Evolutionary conservation across 2,113 vertebrate genomes (phyloP).

Genomic region (Ptychochromis oligacanthus): DNA sequence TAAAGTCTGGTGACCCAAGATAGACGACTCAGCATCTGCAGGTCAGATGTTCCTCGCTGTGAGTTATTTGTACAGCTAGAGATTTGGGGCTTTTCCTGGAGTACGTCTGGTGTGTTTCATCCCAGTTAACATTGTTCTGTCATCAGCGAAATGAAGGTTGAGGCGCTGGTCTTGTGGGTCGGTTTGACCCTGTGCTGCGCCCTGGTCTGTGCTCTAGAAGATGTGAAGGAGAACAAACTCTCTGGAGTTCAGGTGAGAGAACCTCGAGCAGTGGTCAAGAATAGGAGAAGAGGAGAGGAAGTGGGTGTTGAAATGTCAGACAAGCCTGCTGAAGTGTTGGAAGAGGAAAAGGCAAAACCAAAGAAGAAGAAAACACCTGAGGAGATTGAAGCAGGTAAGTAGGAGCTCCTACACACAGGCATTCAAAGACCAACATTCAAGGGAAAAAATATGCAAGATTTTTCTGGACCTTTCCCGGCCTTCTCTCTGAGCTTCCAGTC

Average conservation of each 20-base stretch:
- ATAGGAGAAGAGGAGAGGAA: constrained; percentile 4
- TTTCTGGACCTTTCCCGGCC: constrained; percentile 10
- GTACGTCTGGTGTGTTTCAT: not conserved
- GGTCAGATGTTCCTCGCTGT: constrained; percentile 48
- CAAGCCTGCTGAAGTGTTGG: constrained; percentile 37
- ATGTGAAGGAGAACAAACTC: not conserved
- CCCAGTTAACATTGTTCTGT: not conserved
- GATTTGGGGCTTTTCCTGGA: not conserved
- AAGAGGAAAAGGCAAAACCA: constrained; percentile 57
- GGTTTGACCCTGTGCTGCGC: constrained; percentile 44
- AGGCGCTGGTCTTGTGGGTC: constrained; percentile 54
- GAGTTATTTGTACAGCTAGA: constrained; percentile 16
- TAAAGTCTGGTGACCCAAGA: not conserved
- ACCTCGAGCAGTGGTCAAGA: not conserved
- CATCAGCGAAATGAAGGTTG: constrained; percentile 52
- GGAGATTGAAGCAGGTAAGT: constrained; percentile 78
- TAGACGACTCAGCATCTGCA: constrained; percentile 42
- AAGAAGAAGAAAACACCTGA: constrained; percentile 80
- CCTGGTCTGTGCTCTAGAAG: constrained; percentile 35
- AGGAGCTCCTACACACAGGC: not conserved
- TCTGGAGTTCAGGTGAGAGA: constrained; percentile 43
- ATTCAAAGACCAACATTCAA: not conserved
- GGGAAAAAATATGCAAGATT: not conserved
- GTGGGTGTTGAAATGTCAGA: constrained; percentile 57
- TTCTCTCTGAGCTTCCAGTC: not conserved